These are phyloP conservation scores for Butorides virescens DNA, from an alignment of 2,113 vertebrate genomes.

Conservation along the genomic window DNA sequence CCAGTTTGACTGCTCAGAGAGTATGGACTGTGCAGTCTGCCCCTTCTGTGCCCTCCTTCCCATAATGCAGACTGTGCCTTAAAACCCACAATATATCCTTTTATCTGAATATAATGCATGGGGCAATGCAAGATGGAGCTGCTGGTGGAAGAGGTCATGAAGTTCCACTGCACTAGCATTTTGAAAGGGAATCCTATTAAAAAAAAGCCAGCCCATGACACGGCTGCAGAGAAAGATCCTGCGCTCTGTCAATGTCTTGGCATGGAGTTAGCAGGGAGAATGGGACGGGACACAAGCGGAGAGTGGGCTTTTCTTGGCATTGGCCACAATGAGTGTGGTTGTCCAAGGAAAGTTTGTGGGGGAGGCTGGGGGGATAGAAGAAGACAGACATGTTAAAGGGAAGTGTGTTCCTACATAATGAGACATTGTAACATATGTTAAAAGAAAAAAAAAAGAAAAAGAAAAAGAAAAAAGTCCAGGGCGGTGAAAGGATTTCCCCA, in stretches of 20 bases:
- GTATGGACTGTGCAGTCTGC: neutral
- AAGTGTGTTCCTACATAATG: slow-evolving; percentile 61
- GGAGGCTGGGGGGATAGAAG: slow-evolving; percentile 23
- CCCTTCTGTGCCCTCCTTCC: neutral
- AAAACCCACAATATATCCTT: slow-evolving; percentile 25
- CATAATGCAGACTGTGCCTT: neutral
- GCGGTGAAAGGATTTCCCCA: slow-evolving; percentile 49
- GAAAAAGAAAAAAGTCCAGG: neutral
- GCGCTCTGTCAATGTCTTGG: slow-evolving; percentile 51
- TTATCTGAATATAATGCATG: neutral
- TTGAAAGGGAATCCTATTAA: slow-evolving; percentile 20
- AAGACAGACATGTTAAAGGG: slow-evolving; percentile 22
- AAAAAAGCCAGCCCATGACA: neutral
- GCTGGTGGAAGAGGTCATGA: slow-evolving; percentile 21
- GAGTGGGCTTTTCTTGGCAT: slow-evolving; percentile 62
- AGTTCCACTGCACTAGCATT: slow-evolving; percentile 11
- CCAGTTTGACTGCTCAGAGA: neutral
- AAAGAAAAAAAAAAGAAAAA: neutral
- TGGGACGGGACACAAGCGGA: neutral
- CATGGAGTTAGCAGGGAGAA: neutral
- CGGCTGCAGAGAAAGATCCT: neutral
- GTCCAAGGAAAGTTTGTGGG: slow-evolving; percentile 47
- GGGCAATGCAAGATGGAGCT: neutral
- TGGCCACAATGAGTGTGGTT: slow-evolving; percentile 65
- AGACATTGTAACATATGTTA: slow-evolving; percentile 50